Conservation (phyloP, 23 tunicate species). For the Clavelina lepadiformis region DNA sequence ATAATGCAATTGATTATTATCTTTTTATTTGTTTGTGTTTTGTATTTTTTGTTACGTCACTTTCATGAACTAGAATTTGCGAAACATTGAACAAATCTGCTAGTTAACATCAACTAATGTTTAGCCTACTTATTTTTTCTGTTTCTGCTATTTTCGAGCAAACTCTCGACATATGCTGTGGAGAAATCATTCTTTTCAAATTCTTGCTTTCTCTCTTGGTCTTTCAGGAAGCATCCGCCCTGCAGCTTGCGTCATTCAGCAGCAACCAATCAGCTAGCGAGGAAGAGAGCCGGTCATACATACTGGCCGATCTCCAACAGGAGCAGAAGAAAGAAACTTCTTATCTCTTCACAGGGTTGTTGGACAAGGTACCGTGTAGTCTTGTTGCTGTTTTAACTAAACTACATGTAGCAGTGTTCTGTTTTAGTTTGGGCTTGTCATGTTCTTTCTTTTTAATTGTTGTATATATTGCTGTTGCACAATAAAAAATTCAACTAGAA, state of each 20-base stretch:
- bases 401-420: no score
- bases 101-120: no score
- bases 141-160: no score
- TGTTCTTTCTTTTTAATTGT: no score
- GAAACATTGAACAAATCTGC: no score
- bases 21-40: background rate
- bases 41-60: background rate
- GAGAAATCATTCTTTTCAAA: background rate
- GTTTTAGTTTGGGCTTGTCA: no score
- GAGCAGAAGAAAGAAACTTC: conserved; percentile 57
- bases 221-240: conserved; percentile 69
- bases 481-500: no score
- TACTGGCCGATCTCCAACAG: conserved; percentile 51
- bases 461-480: no score
- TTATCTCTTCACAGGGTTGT: conserved; percentile 35
- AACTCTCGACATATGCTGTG: no score
- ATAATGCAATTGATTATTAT: background rate
- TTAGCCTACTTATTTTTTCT: no score
- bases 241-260: conserved; percentile 31
- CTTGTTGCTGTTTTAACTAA: no score
- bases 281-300: conserved; percentile 33
- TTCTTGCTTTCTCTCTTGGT: background rate
- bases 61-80: no score
- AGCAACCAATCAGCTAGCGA: conserved; percentile 7
- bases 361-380: conserved; percentile 68